Evolutionary conservation across 2,113 vertebrate species (phyloP).

Genomic region (Paradisaea rubra): DNA sequence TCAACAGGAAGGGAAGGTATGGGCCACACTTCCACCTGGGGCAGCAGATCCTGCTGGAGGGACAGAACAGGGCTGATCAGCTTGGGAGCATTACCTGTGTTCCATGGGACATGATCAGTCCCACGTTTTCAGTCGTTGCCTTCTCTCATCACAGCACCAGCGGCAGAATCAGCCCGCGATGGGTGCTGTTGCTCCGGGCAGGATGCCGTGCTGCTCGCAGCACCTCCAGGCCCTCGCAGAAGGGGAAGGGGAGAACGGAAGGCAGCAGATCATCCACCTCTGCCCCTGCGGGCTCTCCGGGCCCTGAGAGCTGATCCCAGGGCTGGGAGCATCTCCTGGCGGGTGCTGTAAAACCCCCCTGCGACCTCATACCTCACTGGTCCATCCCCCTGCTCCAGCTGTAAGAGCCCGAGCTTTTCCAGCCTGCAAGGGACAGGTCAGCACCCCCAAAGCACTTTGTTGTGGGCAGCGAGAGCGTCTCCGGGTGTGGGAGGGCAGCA

Average conservation of each 20-base stretch:
- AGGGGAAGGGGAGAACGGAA: neutral
- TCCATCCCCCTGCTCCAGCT: neutral
- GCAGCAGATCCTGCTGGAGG: neutral
- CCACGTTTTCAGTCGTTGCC: fast-evolving
- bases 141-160: neutral
- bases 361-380: neutral
- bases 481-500: neutral
- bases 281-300: neutral
- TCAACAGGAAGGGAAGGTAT: neutral
- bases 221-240: neutral
- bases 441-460: neutral
- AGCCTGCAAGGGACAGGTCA: neutral
- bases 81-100: neutral
- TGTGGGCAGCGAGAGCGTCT: neutral
- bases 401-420: neutral
- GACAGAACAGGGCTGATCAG: fast-evolving
- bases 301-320: no score
- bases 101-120: neutral
- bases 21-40: neutral
- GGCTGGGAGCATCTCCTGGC: neutral
- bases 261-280: neutral
- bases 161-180: neutral
- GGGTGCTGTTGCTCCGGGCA: neutral
- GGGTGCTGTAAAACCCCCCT: neutral
- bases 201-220: neutral